Base-by-base conservation (phyloP, 2,113 vertebrate species). In the Nettapus auritus region DNA sequence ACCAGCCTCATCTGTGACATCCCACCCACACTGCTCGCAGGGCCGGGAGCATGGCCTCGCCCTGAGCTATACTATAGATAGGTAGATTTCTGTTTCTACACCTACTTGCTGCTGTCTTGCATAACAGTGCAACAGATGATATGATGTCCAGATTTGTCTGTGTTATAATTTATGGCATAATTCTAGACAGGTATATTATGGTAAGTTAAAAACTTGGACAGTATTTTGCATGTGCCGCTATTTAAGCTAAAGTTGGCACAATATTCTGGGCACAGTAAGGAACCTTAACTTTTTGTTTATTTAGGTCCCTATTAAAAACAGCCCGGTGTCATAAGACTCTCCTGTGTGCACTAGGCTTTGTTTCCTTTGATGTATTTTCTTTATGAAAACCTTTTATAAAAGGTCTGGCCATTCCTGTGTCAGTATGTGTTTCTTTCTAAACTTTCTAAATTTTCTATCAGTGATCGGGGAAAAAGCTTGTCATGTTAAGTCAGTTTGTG, bases 21-120 rank as follows among this genome's bases (percentile, higher is more conserved):
- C 7, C 14, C 25, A 19, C 4, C 19, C 5, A 21, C 8, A 1
- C 1, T 31, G 19, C 21, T 73, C 16, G 23, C 3, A 73, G 25
- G 12, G 44, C 10, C 33, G 31, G 36, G 48, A 64, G 8, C 3
- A 16, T 4, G 16, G 0, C 0, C 18, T 52, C 0, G 0, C 11
- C 62, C 40, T 85, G 23, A 55, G 56, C 9, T 71, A 3, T 36
- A 25, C 4, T 1, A 1, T 8, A 31, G 11, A 1, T 8, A 31
- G 11, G 13, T 1, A 36, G 7, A 2, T 59, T 8, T 10, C 15
- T 70, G 11, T 20, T 4, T 48, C 31, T 8, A 56, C 8, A 8
- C 3, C 11, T 70, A 1, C 74, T 84, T 2, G 1, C 2, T 81
- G 20, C 17, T 82, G 26, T 22, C 9, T 25, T 62, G 25, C n/a